Base-by-base conservation (phyloP, 2,888 invertebrate species). In the Chromoteleia sp. region DNA sequence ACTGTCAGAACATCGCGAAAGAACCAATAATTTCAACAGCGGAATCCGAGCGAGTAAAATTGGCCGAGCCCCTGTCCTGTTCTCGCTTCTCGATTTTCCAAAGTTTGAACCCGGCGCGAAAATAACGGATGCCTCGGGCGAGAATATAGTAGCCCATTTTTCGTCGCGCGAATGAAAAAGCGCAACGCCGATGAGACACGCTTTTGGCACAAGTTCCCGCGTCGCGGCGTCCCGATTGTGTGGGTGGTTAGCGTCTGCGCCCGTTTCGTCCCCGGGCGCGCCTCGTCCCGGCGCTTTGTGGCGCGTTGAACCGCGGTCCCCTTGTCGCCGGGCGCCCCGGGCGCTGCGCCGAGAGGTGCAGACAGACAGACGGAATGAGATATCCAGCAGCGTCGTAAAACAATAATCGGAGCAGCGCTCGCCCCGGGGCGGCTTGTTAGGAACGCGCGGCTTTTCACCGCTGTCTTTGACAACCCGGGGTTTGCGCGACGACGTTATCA, bases 231-330 rank as follows among this genome's bases (percentile, higher is more conserved):
- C 78, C 74, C 84, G 84, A 83, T 87, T 83, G 76, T 56, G 74
- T 43, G 71, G 63, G 61, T 33, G 63, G 68, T 68, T 68, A 15
- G 8, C 56, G 75, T 56, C 36, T 5, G 36, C 30, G 2, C 25
- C 7, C 30, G 36, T n/a, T n/a, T n/a, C 8, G 36, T 21, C 33
- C 48, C 63, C 63, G 54, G 25, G 54, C 39, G 4, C 33, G 2
- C 25, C 36, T 17, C 30, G 71, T 56, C 88, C 88, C 88, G 87
- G 87, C 88, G 90, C 91, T 91, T 91, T 91, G 91, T 90, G 91
- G 89, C 90, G 91, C 91, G 91, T 91, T 89, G 89, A 90, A 91
- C 90, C 89, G 89, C 89, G 89, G 88, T 87, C 89, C 88, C 90
- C 90, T 90, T 91, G 89, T 91, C 89, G 88, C 86, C 85, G 84